A percentile compares a stretch with the other conserved stretches of the same genome.
These are phyloP conservation scores for Pagrus major DNA, from an alignment of 2,113 vertebrate species.

Conservation along the genomic window DNA sequence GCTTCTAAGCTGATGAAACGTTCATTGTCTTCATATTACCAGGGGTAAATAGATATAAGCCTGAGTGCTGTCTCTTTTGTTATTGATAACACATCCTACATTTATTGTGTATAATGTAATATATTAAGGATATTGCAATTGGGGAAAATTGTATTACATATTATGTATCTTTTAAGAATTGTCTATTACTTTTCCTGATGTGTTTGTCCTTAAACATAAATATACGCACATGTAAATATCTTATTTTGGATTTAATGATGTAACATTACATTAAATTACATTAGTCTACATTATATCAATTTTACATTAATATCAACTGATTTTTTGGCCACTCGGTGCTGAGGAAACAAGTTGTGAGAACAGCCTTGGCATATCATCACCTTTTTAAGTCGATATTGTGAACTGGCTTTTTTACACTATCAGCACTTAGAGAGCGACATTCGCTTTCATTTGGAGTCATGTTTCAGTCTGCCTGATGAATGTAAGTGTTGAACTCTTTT, in stretches of 20 bases:
- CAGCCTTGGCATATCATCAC: too few species aligned
- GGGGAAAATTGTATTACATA: not conserved
- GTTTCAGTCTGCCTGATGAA: not conserved
- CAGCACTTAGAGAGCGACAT: not conserved
- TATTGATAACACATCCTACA: not conserved
- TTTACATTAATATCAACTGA: too few species aligned
- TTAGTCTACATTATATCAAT: too few species aligned
- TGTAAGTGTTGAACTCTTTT: not conserved
- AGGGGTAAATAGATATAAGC: conserved; percentile 10
- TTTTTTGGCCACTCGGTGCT: too few species aligned
- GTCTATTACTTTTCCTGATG: too few species aligned
- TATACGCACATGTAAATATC: not conserved
- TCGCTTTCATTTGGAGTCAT: not conserved
- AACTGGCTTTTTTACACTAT: not conserved
- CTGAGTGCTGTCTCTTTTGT: not conserved
- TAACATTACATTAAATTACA: not conserved
- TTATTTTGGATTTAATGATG: not conserved
- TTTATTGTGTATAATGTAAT: too few species aligned
- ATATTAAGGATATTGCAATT: not conserved
- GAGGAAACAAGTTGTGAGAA: too few species aligned
- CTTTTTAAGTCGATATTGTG: not conserved
- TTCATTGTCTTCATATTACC: conserved; percentile 17
- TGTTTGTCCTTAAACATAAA: too few species aligned
- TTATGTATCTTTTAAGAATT: not conserved
- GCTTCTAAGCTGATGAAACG: conserved; percentile 21